phyloP scores from a whole-genome alignment of 2,888 invertebrate species.

The Heliconius hortense region DNA sequence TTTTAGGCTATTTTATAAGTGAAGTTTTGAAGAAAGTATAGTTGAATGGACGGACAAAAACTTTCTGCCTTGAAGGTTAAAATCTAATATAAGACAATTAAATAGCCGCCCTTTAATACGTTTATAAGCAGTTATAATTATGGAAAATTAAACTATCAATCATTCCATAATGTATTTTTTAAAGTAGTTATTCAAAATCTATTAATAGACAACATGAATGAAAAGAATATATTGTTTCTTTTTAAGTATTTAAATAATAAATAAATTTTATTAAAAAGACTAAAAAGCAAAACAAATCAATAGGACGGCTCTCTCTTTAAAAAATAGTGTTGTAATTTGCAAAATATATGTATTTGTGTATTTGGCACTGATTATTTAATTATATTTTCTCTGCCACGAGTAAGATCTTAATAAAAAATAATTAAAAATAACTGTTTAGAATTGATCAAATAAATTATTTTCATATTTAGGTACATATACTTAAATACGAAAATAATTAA shows the following conservation, averaged over 20 bases:
- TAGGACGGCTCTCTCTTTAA: constrained; percentile 39
- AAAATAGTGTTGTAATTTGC: constrained; percentile 8
- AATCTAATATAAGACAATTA: background rate
- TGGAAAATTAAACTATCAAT: too few species aligned
- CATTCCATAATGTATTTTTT: too few species aligned
- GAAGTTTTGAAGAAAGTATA: constrained; percentile 5
- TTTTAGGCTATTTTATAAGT: constrained; percentile 11
- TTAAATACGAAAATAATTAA: too few species aligned
- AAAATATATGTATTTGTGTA: constrained; percentile 17
- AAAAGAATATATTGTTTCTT: background rate
- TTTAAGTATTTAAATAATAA: background rate
- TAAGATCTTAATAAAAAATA: background rate
- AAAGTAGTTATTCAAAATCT: too few species aligned
- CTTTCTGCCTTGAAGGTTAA: constrained; percentile 46
- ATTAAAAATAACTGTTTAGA: background rate
- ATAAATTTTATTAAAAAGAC: background rate
- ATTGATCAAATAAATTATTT: background rate
- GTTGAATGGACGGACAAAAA: constrained; percentile 56
- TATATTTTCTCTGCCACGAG: background rate
- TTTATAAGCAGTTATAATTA: background rate
- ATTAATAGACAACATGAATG: background rate
- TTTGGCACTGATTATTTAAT: constrained; percentile 41
- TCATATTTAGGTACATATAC: too few species aligned
- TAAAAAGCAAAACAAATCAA: constrained; percentile 4
- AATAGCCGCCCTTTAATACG: background rate